Evolutionary conservation across 2,797 vertebrate genomes (phyloP), one percentile per base, ranked within the genome.

Genomic region (Sylvia borin): DNA sequence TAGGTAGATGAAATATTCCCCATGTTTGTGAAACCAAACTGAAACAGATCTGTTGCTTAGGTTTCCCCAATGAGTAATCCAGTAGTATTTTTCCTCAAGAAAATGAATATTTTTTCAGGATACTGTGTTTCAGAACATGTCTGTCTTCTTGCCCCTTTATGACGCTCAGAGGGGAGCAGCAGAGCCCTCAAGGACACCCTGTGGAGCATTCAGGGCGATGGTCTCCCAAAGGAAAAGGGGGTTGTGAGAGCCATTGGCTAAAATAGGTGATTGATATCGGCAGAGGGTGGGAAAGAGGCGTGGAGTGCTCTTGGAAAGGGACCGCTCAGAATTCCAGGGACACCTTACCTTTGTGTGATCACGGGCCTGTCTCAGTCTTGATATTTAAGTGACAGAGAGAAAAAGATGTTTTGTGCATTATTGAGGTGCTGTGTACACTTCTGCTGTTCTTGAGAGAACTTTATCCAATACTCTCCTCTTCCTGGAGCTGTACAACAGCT

Each of bases 1-100:
- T 85, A 38, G 92, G 71, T 60, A 57, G 34, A 42, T 80, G 8
- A 75, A 91, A 62, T 81, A 61, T 76, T 89, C 91, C 17, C 31
- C 4, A 7, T 16, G 12, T 85, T 89, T 83, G 40, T 89, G 71
- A 80, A 91, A 74, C 16, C 50, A 54, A 70, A 82, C 43, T 29
- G 55, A 67, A 93, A 60, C 12, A 55, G 17, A 51, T 85, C n/a
- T 60, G 18, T 21, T 84, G 55, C 60, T 90, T 55, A 19, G 20
- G 29, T 82, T 92, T 92, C 27, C 43, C 17, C 7, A 45, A 0
- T 60, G 42, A 34, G 16, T 64, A 95, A 82, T 67, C 17, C 47
- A 79, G 61, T 70, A 40, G 26, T 31, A 19, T 34, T 73, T 89
- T 85, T 64, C 53, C 47, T 76, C 10, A 62, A 70, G 55, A 31